A percentile compares a stretch with the other conserved stretches of the same genome.
Conservation (phyloP, 2,113 vertebrate species). For the Channa maculata region DNA sequence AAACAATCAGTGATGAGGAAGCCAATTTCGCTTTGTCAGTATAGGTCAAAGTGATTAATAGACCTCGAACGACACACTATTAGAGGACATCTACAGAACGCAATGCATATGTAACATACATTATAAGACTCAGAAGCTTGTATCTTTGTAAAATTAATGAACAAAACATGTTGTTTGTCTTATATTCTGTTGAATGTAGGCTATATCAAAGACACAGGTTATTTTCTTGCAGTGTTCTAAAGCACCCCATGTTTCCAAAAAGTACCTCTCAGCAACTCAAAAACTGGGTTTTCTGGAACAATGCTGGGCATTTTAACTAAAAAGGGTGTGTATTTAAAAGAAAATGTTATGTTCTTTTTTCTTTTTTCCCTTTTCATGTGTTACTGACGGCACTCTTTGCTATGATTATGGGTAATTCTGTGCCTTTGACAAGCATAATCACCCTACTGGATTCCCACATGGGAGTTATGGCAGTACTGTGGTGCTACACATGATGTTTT, state of each 20-base stretch:
- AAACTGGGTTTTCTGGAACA: neutral
- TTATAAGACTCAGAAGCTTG: too few relatives aligned
- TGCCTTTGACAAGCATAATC: neutral
- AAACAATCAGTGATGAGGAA: conserved; percentile 37
- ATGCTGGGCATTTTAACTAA: neutral
- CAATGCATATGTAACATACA: too few relatives aligned
- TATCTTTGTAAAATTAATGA: neutral
- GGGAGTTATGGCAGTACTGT: neutral
- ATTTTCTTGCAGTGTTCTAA: neutral
- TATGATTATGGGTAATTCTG: neutral
- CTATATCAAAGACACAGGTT: neutral
- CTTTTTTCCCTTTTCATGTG: neutral
- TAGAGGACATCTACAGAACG: neutral
- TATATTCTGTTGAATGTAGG: neutral
- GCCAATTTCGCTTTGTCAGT: conserved; percentile 43
- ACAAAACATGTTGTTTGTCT: neutral
- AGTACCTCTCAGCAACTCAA: neutral
- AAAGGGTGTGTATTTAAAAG: neutral
- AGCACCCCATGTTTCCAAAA: neutral
- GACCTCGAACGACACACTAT: neutral
- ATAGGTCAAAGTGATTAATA: conserved; percentile 26
- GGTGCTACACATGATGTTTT: neutral
- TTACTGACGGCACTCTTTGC: neutral
- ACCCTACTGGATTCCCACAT: neutral
- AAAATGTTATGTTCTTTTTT: neutral